Evolutionary conservation across 2,888 invertebrate genomes (phyloP).

Genomic region (Eledone cirrhosa): DNA sequence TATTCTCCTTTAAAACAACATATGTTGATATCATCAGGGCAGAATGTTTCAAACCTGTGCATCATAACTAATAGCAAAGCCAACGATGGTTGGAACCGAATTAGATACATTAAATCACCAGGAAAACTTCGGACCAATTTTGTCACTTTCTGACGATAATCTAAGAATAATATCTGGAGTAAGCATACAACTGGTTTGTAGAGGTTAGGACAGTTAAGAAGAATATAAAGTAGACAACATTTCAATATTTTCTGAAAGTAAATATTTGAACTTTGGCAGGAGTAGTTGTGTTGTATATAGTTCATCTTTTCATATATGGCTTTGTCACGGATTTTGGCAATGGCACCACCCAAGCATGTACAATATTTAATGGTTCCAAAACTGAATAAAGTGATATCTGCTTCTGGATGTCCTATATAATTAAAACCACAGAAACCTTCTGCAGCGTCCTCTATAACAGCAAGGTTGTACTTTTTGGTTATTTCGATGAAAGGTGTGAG

Average conservation of each 20-base stretch:
- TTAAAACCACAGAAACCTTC: constrained; percentile 64
- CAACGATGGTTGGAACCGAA: constrained; percentile 60
- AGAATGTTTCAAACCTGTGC: constrained; percentile 49
- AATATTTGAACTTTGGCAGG: constrained; percentile 49
- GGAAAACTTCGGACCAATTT: constrained; percentile 63
- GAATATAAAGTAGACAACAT: constrained; percentile 53
- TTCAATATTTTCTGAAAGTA: constrained; percentile 63
- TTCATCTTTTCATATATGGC: constrained; percentile 54
- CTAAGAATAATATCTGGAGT: constrained; percentile 43
- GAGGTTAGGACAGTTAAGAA: constrained; percentile 54
- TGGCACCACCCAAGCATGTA: constrained; percentile 65
- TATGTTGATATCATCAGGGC: constrained; percentile 45
- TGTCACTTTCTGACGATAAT: constrained; percentile 59
- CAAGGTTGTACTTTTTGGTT: constrained; percentile 52
- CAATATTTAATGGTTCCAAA: constrained; percentile 66
- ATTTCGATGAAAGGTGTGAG: constrained; percentile 58
- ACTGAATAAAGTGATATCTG: constrained; percentile 65
- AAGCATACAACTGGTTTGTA: constrained; percentile 49
- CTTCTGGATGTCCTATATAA: constrained; percentile 59
- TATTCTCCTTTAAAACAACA: constrained; percentile 61
- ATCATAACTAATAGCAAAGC: constrained; percentile 61
- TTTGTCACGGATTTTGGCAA: constrained; percentile 60
- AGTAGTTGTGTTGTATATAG: constrained; percentile 46
- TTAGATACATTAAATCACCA: constrained; percentile 49
- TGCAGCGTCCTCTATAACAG: constrained; percentile 66